Conservation (phyloP, 2,797 vertebrate species). For the Tapirus indicus region DNA sequence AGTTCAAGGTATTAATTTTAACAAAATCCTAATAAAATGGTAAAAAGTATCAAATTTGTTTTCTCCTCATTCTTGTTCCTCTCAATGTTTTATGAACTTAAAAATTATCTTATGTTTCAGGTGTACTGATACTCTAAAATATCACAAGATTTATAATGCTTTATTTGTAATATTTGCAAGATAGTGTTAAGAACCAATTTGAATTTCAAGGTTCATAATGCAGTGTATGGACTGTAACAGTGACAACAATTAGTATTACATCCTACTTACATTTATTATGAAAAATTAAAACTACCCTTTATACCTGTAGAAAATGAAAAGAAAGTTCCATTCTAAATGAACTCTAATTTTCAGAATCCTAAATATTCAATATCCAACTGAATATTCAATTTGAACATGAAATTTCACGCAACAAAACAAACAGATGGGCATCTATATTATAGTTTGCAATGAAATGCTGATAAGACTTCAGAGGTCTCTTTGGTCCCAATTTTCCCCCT, state of each 20-base stretch:
- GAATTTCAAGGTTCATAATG: slow-evolving; percentile 44
- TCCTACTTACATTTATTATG: background rate
- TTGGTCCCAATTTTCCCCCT: background rate
- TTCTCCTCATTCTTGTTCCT: background rate
- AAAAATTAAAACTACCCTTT: slow-evolving; percentile 53
- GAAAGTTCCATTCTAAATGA: slow-evolving; percentile 18
- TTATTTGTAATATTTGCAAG: slow-evolving; percentile 15
- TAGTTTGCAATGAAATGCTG: background rate
- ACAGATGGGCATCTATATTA: background rate
- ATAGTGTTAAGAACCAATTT: background rate
- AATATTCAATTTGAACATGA: background rate
- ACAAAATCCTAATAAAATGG: slow-evolving; percentile 20
- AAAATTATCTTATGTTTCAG: slow-evolving; percentile 33
- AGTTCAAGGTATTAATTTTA: slow-evolving; percentile 49
- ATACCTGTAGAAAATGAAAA: slow-evolving; percentile 28
- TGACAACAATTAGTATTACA: background rate
- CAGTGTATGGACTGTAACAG: background rate
- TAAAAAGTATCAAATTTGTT: slow-evolving; percentile 29
- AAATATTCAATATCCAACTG: background rate
- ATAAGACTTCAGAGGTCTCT: background rate
- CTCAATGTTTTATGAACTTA: background rate
- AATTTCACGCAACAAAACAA: slow-evolving; percentile 23
- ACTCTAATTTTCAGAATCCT: slow-evolving; percentile 13
- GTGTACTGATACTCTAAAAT: background rate
- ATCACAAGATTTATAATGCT: background rate